Percentiles rank a stretch among this genome's conserved stretches.
These are phyloP conservation scores for Bettongia penicillata DNA, from an alignment of 2,113 vertebrate genomes.

Conservation along the genomic window DNA sequence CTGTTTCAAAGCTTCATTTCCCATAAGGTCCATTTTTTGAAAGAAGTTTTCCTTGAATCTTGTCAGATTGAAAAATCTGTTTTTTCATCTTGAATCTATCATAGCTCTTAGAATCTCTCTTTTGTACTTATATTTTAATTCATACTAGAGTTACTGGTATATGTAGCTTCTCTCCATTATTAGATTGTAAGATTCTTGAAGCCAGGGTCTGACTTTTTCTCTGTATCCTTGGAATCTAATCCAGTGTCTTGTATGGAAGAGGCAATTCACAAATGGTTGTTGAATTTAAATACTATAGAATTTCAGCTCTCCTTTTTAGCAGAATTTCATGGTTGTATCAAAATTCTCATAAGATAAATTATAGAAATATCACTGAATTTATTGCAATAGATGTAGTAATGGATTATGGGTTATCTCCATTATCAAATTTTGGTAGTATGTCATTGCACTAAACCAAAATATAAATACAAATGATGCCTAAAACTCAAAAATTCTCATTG, in stretches of 20 bases:
- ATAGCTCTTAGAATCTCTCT: neutral
- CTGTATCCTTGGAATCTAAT: neutral
- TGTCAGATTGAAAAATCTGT: neutral
- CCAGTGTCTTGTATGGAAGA: neutral
- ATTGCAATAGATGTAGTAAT: slow-evolving; percentile 45
- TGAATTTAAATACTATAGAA: neutral
- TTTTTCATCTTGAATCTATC: neutral
- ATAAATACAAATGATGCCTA: neutral
- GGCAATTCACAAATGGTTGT: neutral
- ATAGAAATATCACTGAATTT: neutral
- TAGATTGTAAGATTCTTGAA: neutral
- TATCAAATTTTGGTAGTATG: neutral
- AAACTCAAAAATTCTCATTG: neutral
- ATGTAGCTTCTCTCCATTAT: neutral
- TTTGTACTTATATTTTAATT: neutral
- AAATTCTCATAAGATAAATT: neutral
- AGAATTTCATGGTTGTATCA: neutral
- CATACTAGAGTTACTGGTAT: neutral
- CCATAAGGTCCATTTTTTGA: neutral
- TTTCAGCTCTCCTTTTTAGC: slow-evolving; percentile 28
- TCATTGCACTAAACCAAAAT: neutral
- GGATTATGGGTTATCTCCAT: neutral
- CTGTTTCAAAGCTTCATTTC: neutral
- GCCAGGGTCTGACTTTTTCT: neutral
- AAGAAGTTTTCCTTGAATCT: neutral